Evolutionary conservation across 1,140 invertebrate genomes (phyloP), one percentile per base, ranked within the genome.

Genomic region (Epicauta chinensis): DNA sequence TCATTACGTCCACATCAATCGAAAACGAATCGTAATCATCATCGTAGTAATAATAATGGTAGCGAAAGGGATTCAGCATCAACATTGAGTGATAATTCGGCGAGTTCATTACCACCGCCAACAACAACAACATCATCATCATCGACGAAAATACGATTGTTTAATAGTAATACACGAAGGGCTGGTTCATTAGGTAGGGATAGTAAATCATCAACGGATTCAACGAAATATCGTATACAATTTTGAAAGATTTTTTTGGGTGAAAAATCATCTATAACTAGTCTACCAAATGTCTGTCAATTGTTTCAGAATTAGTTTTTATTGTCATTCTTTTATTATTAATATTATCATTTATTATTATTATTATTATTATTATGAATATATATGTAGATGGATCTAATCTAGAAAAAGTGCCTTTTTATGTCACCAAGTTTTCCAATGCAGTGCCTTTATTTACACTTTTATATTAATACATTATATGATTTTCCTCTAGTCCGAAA

Each of bases 141-240:
- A 3, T 11, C 32, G 3, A 78, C 77, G 1, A 79, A 79, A 61
- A 65, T 79, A 11, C 72, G 75, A 2, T 71, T 81, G 51, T 79
- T 78, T 53, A 75, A 75, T 2, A 70, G 59, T 11, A 34, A 56
- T 38, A 30, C 58, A 31, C 64, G 75, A 59, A 72, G 73, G 56
- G 80, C 74, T 65, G 76, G 71, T 75, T 73, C 77, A 71, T 62
- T 75, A 71, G 75, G 70, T 74, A 60, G 76, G 66, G 49, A 81
- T 70, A 64, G 72, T 50, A 79, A 75, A 53, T 74, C 74, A 44
- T 70, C 71, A 50, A 70, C 72, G 29, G 72, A 77, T 55, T 65
- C 65, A n/a, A 75, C 68, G 56, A 84, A 84, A 63, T 84, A 84
- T 68, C 77, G 81, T 23, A 84, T 84, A 63, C 81, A 83, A 58